Evolutionary conservation across 2,797 vertebrate species (phyloP), one percentile per base, ranked within the genome.

Genomic region (Bovichtus diacanthus): DNA sequence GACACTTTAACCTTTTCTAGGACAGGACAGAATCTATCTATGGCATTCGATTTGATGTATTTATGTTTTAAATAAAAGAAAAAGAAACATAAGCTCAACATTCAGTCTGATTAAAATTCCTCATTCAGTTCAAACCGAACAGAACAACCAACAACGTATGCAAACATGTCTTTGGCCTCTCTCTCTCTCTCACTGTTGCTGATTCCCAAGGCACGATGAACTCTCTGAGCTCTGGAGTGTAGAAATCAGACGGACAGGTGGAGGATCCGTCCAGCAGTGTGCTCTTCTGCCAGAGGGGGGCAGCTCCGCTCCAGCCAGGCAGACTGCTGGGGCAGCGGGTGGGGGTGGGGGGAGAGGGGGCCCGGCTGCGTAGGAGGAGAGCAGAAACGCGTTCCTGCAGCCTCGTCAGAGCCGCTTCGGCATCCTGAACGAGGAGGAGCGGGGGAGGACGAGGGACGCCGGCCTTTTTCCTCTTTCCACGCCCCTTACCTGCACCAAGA

Each of bases 241-340:
- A 96, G 87, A 96, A 98, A 11, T 91, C 89, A 3, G 87, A 91
- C 0, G 12, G 13, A 1, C 88, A 73, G 69, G 41, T 77, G 10
- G 81, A 47, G 31, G 44, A 80, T 51, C 56, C 76, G 2, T 82
- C 89, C 0, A 82, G 88, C 77, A 98, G 93, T 6, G 95, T 46
- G n/a, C 97, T 99, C 92, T 93, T 93, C 46, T 94, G 89, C 98
- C 98, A 99, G 36, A 99, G 93, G 41, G 93, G 91, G 70, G 91
- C 90, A 46, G 75, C 82, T 9, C 78, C 90, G 8, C 38, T 60
- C 74, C 73, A 29, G 13, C 86, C 78, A 0, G 86, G 85, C 67
- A 98, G 94, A 15, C 46, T 80, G 78, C 97, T 97, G 34, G 90
- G 61, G 29, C 94, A 80, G 38, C 95, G 93, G 0, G 86, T 91